Evolutionary conservation across 2,797 vertebrate genomes (phyloP).

Genomic region (Protosalanx chinensis): DNA sequence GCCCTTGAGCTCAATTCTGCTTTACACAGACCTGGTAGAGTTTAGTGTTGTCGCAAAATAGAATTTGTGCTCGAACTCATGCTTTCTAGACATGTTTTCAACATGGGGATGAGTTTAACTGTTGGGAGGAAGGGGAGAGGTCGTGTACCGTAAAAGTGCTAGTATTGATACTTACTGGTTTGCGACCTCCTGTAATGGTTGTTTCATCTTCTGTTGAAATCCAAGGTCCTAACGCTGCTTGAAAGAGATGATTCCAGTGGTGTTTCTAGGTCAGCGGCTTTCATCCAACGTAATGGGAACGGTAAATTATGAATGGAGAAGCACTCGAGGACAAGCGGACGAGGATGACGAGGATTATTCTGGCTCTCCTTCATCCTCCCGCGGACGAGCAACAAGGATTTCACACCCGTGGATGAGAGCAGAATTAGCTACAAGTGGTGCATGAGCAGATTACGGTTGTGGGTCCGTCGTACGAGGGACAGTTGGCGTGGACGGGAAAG

Average conservation of each 20-base stretch:
- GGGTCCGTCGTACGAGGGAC: slow-evolving; percentile 10
- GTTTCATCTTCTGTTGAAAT: background rate
- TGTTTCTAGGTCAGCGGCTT: slow-evolving; percentile 71
- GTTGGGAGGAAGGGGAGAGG: too few species aligned
- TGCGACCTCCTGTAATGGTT: slow-evolving; percentile 48
- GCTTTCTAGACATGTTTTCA: too few species aligned
- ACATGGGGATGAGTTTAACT: too few species aligned
- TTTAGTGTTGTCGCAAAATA: too few species aligned
- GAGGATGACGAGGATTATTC: slow-evolving; percentile 68
- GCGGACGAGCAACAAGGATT: slow-evolving; percentile 41
- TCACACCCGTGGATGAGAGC: slow-evolving; percentile 52
- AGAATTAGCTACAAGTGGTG: slow-evolving; percentile 48
- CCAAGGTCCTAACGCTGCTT: slow-evolving; percentile 44
- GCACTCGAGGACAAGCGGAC: slow-evolving; percentile 55
- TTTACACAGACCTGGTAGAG: too few species aligned
- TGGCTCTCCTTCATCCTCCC: slow-evolving; percentile 47
- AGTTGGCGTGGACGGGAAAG: too few species aligned
- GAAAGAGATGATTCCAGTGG: slow-evolving; percentile 53
- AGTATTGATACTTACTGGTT: slow-evolving; percentile 36
- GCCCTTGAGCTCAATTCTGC: too few species aligned
- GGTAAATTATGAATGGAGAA: slow-evolving; percentile 74
- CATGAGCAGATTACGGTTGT: slow-evolving; percentile 52
- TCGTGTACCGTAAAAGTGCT: slow-evolving; percentile 10
- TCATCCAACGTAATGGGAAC: slow-evolving; percentile 64
- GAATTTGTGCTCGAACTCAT: too few species aligned